phyloP scores from a whole-genome alignment of 2,113 vertebrate genomes.

The Podocnemis expansa region DNA sequence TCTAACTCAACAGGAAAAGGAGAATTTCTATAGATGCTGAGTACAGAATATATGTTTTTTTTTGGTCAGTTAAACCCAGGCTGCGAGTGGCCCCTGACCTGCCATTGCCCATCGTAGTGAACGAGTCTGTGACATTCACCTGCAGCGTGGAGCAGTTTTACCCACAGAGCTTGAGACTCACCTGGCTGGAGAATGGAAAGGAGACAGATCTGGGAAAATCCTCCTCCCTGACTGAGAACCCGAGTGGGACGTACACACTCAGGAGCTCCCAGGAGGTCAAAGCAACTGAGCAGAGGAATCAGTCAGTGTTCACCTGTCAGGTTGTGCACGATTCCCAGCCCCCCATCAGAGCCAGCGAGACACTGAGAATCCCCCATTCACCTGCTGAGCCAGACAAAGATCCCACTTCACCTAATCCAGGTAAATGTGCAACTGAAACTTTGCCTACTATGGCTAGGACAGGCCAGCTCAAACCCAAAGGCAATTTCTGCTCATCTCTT shows the following conservation, averaged over 20 bases:
- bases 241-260: neutral
- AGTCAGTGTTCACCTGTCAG: slow-evolving; percentile 40
- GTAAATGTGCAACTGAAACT: neutral
- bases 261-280: slow-evolving; percentile 43
- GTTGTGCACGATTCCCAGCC: slow-evolving; percentile 63
- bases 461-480: slow-evolving; percentile 18
- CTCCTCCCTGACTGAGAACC: rapidly evolving
- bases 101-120: rapidly evolving
- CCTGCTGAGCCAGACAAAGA: rapidly evolving
- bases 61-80: slow-evolving; percentile 60
- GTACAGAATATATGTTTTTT: slow-evolving; percentile 14
- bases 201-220: rapidly evolving
- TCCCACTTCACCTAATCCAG: rapidly evolving
- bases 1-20: neutral
- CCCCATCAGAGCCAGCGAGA: rapidly evolving
- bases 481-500: neutral
- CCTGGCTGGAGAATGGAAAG: neutral
- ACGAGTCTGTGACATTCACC: neutral
- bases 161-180: rapidly evolving
- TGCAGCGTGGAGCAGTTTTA: slow-evolving; percentile 39
- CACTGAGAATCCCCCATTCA: neutral
- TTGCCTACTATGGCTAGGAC: neutral
- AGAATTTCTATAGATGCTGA: rapidly evolving
- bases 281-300: neutral
- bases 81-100: neutral